Evolutionary conservation across 1,140 invertebrate species (phyloP).

Genomic region (Brachionus paranguensis): DNA sequence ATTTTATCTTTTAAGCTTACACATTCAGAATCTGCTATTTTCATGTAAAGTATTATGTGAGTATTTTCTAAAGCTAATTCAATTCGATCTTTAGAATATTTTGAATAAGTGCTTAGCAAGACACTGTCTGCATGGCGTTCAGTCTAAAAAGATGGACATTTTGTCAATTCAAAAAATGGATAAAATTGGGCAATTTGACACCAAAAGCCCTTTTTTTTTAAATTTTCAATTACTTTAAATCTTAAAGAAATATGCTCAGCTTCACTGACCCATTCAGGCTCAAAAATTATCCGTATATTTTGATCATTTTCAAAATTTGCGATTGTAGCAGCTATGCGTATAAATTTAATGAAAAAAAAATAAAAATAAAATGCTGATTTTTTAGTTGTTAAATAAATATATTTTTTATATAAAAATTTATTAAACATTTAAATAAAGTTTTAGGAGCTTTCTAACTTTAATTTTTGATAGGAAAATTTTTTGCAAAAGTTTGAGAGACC

Average conservation of each 20-base stretch:
- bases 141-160: neutral
- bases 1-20: neutral
- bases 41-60: neutral
- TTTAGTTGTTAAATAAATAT: too few relatives aligned
- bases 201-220: too few relatives aligned
- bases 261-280: constrained; percentile 31
- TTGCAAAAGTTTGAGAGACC: constrained; percentile 89
- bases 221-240: neutral
- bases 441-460: neutral
- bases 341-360: neutral
- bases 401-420: neutral
- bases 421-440: neutral
- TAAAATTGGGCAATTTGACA: neutral
- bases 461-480: constrained; percentile 11
- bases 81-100: neutral
- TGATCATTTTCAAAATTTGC: constrained; percentile 2
- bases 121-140: neutral
- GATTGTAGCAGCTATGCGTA: constrained; percentile 3
- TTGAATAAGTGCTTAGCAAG: constrained; percentile 21
- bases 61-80: constrained; percentile 8
- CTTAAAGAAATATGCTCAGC: constrained; percentile 20
- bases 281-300: constrained; percentile 2
- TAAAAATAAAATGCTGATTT: too few relatives aligned
- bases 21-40: constrained; percentile 1
- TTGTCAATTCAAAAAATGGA: neutral